Evolutionary conservation across 2,113 vertebrate species (phyloP), one percentile per base, ranked within the genome.

Genomic region (Engystomops pustulosus): DNA sequence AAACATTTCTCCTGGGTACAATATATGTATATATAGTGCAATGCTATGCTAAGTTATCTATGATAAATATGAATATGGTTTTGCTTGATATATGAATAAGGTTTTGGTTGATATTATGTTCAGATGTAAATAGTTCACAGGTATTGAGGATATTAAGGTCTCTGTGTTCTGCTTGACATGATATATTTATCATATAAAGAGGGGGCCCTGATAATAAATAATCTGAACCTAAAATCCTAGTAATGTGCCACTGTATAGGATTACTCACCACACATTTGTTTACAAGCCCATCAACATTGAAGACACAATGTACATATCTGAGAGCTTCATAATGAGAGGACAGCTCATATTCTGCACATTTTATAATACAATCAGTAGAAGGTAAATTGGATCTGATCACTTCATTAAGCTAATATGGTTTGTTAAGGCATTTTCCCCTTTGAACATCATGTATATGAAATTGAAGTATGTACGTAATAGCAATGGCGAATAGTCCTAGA

Each of bases 341-440:
- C 34, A 58, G 72, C n/a, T 76, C 72, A 80, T 25, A 9, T 71
- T 55, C 34, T 71, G 32, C 53, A 41, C 51, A 44, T 65, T 65
- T 49, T 47, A 20, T 51, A 71, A 53, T 27, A 71, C 25, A 71
- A 70, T 38, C 47, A 71, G 8, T 53, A 51, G 32, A 49, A 70
- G 45, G 30, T 27, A 23, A 81, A 55, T 30, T n/a, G 65, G 12
- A 70, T 81, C 44, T 20, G 67, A 81, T 81, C 65, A 38, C 60
- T 81, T 81, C 79, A 81, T 81, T 81, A 81, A 36, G n/a, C 45
- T 69, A 81, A 81, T 81, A 70, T 70, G 45, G 79, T 71, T 55
- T 81, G 67, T 81, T 55, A 81, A 70, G 79, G 47, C 44, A 81
- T 81, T 70, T 81, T 41, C 67, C 41, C 30, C 25, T 27, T 53